Conservation (phyloP, 2,888 invertebrate species). For the Gerosis bhagava region DNA sequence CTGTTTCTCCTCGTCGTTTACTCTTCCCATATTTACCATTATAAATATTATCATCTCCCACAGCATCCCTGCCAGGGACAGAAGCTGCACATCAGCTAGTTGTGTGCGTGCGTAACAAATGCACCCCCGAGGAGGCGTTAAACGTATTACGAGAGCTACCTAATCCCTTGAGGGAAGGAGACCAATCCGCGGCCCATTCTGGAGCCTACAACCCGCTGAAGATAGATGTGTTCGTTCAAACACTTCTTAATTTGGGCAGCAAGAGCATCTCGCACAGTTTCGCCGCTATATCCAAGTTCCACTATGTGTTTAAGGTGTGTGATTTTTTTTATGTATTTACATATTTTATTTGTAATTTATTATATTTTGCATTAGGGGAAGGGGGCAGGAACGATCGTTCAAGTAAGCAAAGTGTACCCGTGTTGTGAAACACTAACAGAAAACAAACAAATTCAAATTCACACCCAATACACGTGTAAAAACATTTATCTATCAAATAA, state of each 20-base stretch:
- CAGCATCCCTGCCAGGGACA: constrained; percentile 91
- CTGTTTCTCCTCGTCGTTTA: no score
- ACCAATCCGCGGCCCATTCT: constrained; percentile 83
- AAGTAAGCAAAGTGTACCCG: no score
- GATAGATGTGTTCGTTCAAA: constrained; percentile 98
- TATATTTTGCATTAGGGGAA: no score
- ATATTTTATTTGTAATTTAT: no score
- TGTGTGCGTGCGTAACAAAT: constrained; percentile 93
- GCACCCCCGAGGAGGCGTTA: constrained; percentile 94
- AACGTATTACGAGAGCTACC: constrained; percentile 94
- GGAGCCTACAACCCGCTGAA: constrained; percentile 94
- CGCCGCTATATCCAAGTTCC: constrained; percentile 98
- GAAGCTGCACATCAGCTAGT: constrained; percentile 93
- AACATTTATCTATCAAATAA: no score
- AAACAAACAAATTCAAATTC: no score
- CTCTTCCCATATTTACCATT: no score
- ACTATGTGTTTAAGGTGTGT: constrained; percentile 95
- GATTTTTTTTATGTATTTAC: no score
- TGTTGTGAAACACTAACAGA: no score
- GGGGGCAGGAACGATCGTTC: no score
- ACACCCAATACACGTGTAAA: no score
- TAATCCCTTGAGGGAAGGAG: constrained; percentile 89
- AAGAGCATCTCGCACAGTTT: constrained; percentile 99
- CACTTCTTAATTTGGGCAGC: constrained; percentile 94
- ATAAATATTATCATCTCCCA: constrained; percentile 39